Conservation (phyloP, 2,888 invertebrate species). For the Tenthredo amoena region DNA sequence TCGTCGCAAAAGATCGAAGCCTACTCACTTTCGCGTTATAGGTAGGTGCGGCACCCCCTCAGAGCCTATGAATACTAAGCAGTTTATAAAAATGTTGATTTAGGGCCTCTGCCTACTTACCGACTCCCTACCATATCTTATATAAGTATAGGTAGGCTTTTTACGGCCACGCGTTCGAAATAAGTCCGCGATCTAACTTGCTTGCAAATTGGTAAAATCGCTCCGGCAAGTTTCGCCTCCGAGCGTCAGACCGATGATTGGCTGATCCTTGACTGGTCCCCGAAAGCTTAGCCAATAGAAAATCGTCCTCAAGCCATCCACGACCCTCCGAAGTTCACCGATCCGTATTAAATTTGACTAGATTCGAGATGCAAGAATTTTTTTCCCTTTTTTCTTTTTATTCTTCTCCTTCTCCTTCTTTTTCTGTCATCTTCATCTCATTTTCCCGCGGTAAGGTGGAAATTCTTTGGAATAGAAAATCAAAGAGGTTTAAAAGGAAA, state of each 20-base stretch:
- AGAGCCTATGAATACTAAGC: constrained; percentile 76
- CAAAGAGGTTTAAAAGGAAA: constrained; percentile 41
- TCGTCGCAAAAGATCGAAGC: constrained; percentile 66
- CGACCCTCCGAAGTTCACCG: constrained; percentile 23
- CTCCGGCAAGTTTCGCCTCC: background rate
- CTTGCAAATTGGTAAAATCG: constrained; percentile 45
- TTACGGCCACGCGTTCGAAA: constrained; percentile 41
- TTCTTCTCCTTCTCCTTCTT: background rate
- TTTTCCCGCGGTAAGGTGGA: too few species aligned
- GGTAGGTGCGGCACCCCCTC: constrained; percentile 63
- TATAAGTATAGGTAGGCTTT: constrained; percentile 53
- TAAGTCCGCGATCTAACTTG: constrained; percentile 43
- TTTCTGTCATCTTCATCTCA: background rate
- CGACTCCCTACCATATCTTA: constrained; percentile 57
- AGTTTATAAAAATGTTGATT: constrained; percentile 78
- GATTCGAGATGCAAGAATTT: background rate
- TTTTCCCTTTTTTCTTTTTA: background rate
- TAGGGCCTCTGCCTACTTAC: constrained; percentile 71
- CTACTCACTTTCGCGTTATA: constrained; percentile 67
- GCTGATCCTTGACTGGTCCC: constrained; percentile 25
- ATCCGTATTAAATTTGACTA: constrained; percentile 2
- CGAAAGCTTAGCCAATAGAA: constrained; percentile 18
- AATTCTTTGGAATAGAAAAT: constrained; percentile 16
- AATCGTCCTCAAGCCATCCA: background rate
- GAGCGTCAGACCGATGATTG: constrained; percentile 8